These are phyloP conservation scores for Cheilinus undulatus DNA, from an alignment of 2,113 vertebrate genomes.

Conservation along the genomic window DNA sequence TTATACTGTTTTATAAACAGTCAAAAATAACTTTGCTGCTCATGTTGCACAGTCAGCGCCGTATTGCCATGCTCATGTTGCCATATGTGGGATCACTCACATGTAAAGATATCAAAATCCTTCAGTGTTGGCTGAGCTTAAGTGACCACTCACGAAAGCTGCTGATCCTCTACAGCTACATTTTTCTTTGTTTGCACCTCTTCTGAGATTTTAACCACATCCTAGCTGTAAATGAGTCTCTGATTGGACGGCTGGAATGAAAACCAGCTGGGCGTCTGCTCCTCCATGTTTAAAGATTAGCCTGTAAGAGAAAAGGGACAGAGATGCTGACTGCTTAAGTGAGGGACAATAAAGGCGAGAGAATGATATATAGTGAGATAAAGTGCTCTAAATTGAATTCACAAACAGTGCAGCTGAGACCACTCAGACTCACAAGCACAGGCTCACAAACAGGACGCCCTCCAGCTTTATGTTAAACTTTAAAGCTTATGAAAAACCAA, in stretches of 20 bases:
- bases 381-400: conserved; percentile 59
- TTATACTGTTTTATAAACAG: no score
- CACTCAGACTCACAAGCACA: conserved; percentile 5
- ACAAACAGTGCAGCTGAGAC: conserved; percentile 64
- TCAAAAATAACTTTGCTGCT: no score
- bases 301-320: neutral
- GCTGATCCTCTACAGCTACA: neutral
- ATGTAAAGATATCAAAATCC: no score
- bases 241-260: conserved; percentile 13
- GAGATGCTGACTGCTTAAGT: conserved; percentile 11
- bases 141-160: no score
- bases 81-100: no score
- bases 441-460: neutral
- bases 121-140: no score
- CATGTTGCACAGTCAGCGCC: no score
- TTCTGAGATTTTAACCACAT: conserved; percentile 14
- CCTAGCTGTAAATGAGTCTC: neutral
- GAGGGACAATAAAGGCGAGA: conserved; percentile 17
- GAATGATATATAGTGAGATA: conserved; percentile 37
- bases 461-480: conserved; percentile 56
- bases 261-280: conserved; percentile 1
- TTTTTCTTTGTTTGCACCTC: conserved; percentile 3
- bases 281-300: neutral
- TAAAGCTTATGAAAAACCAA: conserved; percentile 60
- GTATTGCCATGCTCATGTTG: no score